These are phyloP conservation scores for Ditula angustiorana DNA, from an alignment of 2,888 invertebrate species.

Conservation along the genomic window DNA sequence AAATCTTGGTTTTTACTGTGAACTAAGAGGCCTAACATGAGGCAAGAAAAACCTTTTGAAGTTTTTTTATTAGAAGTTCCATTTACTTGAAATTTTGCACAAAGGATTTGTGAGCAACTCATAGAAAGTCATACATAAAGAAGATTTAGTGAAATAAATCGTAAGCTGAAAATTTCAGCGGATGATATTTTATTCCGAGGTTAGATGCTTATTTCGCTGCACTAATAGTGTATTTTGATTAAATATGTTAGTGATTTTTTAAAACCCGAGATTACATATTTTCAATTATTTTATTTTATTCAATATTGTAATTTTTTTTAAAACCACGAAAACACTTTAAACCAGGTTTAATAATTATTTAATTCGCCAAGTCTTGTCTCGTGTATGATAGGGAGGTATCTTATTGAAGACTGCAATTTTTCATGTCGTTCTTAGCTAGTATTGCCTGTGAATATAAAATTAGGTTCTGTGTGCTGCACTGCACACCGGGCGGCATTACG, in stretches of 20 bases:
- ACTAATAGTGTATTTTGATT: neutral
- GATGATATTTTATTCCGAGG: no score
- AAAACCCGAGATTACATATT: neutral
- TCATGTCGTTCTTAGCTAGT: constrained; percentile 73
- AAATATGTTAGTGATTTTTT: neutral
- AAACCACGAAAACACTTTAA: neutral
- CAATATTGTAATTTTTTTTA: neutral
- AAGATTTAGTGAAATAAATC: no score
- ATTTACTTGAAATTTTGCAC: no score
- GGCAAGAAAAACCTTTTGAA: no score
- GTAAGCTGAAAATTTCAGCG: no score
- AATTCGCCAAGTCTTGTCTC: constrained; percentile 76
- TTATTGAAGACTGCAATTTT: constrained; percentile 83
- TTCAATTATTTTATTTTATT: neutral
- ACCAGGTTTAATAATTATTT: constrained; percentile 40
- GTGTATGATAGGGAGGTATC: constrained; percentile 69
- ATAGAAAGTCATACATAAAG: no score
- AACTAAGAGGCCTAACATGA: no score
- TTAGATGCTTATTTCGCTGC: no score
- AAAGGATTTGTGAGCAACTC: no score
- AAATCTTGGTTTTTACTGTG: no score
- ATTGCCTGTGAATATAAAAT: constrained; percentile 69
- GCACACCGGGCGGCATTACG: constrained; percentile 24
- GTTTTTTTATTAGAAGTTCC: no score
- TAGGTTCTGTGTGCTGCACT: constrained; percentile 57